Base-by-base conservation (phyloP, 2,113 vertebrate genomes). In the Elachura formosa region DNA sequence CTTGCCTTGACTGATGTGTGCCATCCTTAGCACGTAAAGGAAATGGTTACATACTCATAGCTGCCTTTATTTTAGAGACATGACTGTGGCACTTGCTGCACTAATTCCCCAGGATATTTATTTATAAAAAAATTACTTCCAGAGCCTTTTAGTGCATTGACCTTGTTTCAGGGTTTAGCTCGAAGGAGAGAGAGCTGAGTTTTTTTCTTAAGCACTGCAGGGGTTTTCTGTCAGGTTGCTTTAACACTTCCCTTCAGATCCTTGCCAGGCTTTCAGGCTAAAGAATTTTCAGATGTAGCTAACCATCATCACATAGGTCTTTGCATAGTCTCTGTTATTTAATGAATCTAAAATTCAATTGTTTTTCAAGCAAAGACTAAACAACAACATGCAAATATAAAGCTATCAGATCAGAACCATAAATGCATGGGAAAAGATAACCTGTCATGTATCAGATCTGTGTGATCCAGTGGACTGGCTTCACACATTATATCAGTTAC, bases 151-250 rank as follows among this genome's bases (percentile, higher is more conserved):
- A 97, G 84, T 97, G 86, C 93, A 84, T 68, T 97, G 94, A 97
- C 91, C 92, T 92, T 93, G 51, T 91, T 88, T 95, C 74, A 86
- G 78, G 79, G 59, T 78, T 94, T 95, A 77, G 68, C 73, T 95
- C 64, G 68, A 86, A 92, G 79, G 59, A 93, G 89, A 43, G 90
- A 93, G 40, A 59, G 48, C 52, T 92, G 76, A 15, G 11, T 4
- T 72, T 93, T 89, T 84, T 96, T 81, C 89, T 91, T 86, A 86
- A 95, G 90, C 83, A 93, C 96, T 95, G 90, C 87, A 96, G 95
- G 95, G 96, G 87, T 96, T 97, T 95, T 97, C 95, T 97, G 96
- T 96, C 92, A 97, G 75, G 94, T 96, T 97, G 90, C 68, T 97
- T 96, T 96, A 97, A 87, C 92, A 94, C 87, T 95, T 96, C 79